Evolutionary conservation across 2,113 vertebrate genomes (phyloP).

Genomic region (Jaculus jaculus): DNA sequence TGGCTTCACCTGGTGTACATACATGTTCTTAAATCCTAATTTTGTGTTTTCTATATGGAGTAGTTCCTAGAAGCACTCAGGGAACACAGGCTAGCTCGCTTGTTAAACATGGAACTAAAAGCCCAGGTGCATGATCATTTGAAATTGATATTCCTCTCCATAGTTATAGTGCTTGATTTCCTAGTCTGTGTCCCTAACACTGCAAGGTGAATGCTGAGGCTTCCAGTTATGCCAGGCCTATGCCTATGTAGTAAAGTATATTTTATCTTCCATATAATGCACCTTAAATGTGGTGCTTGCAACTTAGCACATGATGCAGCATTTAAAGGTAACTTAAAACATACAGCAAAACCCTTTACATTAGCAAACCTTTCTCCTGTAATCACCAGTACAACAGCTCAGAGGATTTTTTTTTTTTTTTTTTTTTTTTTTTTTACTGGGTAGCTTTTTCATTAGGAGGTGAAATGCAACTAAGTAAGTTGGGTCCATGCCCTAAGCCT

Average conservation of each 20-base stretch:
- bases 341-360: background rate
- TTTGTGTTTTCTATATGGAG: slow-evolving; percentile 22
- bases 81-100: slow-evolving; percentile 25
- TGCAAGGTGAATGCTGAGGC: slow-evolving; percentile 1
- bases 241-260: background rate
- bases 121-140: slow-evolving; percentile 43
- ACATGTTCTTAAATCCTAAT: slow-evolving; percentile 21
- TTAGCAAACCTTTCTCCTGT: background rate
- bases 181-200: slow-evolving; percentile 11
- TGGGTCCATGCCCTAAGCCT: background rate
- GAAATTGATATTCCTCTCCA: slow-evolving; percentile 23
- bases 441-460: background rate
- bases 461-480: background rate
- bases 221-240: slow-evolving; percentile 17
- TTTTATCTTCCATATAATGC: background rate
- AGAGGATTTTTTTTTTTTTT: background rate
- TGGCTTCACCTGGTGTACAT: background rate
- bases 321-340: slow-evolving; percentile 41
- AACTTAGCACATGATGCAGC: slow-evolving; percentile 18
- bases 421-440: background rate
- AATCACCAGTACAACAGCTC: background rate
- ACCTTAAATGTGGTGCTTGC: background rate
- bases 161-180: background rate
- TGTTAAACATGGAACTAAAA: slow-evolving; percentile 45
- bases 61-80: background rate